Base-by-base conservation (phyloP, 1,140 invertebrate species). In the Hirudo medicinalis region DNA sequence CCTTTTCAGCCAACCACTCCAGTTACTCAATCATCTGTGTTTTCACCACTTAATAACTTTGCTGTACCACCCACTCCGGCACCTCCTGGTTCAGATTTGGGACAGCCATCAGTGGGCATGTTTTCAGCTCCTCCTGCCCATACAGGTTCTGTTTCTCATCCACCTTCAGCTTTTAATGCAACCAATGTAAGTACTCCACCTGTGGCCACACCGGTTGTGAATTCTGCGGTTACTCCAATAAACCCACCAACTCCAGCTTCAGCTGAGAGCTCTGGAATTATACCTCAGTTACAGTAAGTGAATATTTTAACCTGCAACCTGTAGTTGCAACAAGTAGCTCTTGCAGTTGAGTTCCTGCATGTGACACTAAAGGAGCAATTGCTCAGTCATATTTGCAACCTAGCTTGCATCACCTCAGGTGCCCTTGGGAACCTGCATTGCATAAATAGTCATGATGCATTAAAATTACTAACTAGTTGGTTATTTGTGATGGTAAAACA, bases 201-300 rank as follows among this genome's bases (percentile, higher is more conserved):
- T 20, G 22, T 20, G 20, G 29, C 88, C 1, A 89, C 88, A 27
- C 90, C 88, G 71, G 86, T 85, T 2, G 72, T 25, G 22, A 63
- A 63, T n/a, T 63, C 73, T n/a, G 79, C 78, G 5, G 75, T 76
- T 75, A 79, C 79, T 4, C 89, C 93, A 2, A 90, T 93, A 87
- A 95, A 92, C 17, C 92, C 93, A 29, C 91, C 94, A 86, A 95
- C 93, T 4, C 93, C 94, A 73, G 89, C 91, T 75, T 94, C 92
- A 19, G 57, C 57, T 63, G 90, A 91, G 40, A 93, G 95, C 83
- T 90, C 92, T 72, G 91, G 90, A 68, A 94, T 96, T 77, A 86
- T 94, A 67, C 94, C 94, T 69, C 91, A 94, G 79, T 84, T 97
- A 79, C 94, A 97, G 91, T 94, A 85, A 87, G 86, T 86, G 57